A percentile compares a stretch with the other conserved stretches of the same genome.
Evolutionary conservation across 2,113 vertebrate species (phyloP).

Genomic region (Lontra canadensis): DNA sequence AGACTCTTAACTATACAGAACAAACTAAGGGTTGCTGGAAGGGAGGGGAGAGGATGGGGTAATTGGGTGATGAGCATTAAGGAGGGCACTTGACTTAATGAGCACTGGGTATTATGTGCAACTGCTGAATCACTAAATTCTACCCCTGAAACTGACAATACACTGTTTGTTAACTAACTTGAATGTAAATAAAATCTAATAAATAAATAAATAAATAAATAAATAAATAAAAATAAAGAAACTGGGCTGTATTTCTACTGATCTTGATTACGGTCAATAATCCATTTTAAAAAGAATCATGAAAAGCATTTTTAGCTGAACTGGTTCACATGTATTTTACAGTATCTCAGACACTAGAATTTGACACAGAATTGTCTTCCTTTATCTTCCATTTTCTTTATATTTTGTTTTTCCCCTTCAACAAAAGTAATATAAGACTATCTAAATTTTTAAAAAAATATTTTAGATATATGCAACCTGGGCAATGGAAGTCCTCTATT

Average conservation of each 20-base stretch:
- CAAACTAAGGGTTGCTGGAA: not conserved
- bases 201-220: not conserved
- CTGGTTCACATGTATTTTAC: not conserved
- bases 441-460: not conserved
- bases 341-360: slow-evolving; percentile 5
- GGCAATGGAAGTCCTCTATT: not conserved
- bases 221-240: not conserved
- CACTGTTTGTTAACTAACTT: not conserved
- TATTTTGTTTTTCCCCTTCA: not conserved
- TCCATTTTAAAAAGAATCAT: not conserved
- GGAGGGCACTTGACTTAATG: not conserved
- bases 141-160: not conserved
- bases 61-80: not conserved
- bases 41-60: not conserved
- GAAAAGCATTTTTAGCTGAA: slow-evolving; percentile 39
- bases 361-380: not conserved
- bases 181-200: not conserved
- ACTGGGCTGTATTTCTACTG: not conserved
- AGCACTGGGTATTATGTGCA: not conserved
- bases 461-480: not conserved
- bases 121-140: not conserved
- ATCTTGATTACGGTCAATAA: not conserved
- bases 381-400: slow-evolving; percentile 14
- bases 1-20: not conserved
- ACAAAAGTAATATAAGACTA: not conserved